Evolutionary conservation across 2,888 invertebrate genomes (phyloP), one percentile per base, ranked within the genome.

Genomic region (Cotesia congregata): DNA sequence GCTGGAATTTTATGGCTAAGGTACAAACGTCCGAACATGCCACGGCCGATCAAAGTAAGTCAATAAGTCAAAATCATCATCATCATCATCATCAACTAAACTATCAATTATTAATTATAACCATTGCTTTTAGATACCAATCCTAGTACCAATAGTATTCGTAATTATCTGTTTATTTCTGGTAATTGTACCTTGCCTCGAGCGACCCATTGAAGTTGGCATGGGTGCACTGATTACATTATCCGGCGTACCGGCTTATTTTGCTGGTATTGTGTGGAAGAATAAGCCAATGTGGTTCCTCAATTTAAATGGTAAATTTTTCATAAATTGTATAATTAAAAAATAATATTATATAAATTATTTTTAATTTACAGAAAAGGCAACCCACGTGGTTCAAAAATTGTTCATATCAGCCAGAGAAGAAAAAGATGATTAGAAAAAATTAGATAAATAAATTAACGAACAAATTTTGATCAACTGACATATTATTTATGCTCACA

Each of bases 171-270:
- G 96, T 86, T 89, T 93, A n/a, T 94, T 96, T 83, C 91, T 97
- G 65, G 92, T 97, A 5, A 90, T 96, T 73, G 93, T 96, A 82
- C 96, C 96, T 2, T 92, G 95, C 75, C 92, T 94, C 83, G 95
- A 94, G 83, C 93, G 95, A 82, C 97, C 97, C 0, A 90, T 91
- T 62, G 96, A 96, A 86, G 95, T 97, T 50, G 92, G 94, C 5
- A 93, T 94, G 87, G 97, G 96, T 15, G 90, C 94, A 1, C 85
- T 94, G 40, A 96, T 97, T 84, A 96, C 97, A 0, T 87, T 94
- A n/a, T 92, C 94, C 39, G 97, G 97, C 1, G 91, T 97, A 78
- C 97, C 97, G 0, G 94, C 95, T 20, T 97, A 96, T 90, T 93
- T 92, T 84, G 85, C 93, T 0, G 94, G 96, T 61, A 93, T 97